phyloP scores from a whole-genome alignment of 2,113 vertebrate species.

The Cinclus mexicanus region DNA sequence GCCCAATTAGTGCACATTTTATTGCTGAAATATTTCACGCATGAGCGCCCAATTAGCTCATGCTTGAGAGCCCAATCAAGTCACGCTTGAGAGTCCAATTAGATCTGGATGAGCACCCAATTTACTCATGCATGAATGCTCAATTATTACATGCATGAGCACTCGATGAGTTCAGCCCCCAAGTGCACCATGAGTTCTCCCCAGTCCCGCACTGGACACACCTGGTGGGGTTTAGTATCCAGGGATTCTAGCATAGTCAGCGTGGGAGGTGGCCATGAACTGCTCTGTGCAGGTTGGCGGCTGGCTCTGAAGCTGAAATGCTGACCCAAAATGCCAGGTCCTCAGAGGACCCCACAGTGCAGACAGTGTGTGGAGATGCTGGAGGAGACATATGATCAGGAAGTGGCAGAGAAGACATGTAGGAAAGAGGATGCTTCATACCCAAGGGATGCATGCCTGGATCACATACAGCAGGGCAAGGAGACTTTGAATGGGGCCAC shows the following conservation, averaged over 20 bases:
- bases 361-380: fast-evolving
- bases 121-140: background rate
- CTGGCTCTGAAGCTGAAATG: background rate
- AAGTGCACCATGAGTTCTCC: background rate
- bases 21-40: background rate
- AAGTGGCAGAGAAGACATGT: background rate
- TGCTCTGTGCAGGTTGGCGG: background rate
- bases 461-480: background rate
- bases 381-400: fast-evolving
- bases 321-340: background rate
- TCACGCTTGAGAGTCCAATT: background rate
- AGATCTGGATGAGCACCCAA: background rate
- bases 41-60: background rate
- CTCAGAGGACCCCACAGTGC: background rate
- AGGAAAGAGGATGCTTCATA: background rate
- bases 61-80: conserved; percentile 13
- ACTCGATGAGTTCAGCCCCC: background rate
- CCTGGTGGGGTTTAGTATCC: background rate
- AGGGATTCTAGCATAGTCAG: background rate
- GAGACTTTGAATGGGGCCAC: no score
- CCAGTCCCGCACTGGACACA: background rate
- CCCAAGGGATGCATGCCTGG: background rate
- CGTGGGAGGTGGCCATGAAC: background rate
- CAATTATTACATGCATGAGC: background rate
- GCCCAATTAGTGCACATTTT: background rate